These are phyloP conservation scores for Chaetura pelagica DNA, from an alignment of 2,113 vertebrate genomes.

Conservation along the genomic window DNA sequence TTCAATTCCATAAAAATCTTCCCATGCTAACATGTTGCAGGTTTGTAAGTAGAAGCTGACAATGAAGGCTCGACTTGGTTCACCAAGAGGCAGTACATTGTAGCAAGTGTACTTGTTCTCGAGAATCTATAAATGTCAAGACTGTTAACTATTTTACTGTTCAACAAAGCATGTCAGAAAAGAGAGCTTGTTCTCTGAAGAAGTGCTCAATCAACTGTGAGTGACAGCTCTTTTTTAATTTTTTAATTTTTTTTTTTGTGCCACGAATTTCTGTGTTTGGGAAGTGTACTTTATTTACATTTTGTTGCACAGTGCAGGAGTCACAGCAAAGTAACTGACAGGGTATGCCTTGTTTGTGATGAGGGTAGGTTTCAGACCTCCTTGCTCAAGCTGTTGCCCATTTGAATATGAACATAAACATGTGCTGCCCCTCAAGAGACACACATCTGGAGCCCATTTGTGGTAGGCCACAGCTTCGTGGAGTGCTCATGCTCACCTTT, in stretches of 20 bases:
- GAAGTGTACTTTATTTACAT: neutral
- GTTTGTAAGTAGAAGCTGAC: neutral
- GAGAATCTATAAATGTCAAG: constrained; percentile 6
- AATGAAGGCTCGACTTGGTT: neutral
- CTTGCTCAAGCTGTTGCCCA: neutral
- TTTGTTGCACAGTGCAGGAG: neutral
- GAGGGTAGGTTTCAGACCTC: neutral
- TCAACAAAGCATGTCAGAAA: constrained; percentile 44
- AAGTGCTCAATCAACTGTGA: constrained; percentile 3
- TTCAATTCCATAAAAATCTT: neutral
- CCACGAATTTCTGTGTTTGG: neutral
- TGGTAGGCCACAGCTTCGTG: neutral
- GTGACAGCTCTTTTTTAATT: constrained; percentile 19
- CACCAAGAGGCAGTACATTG: neutral
- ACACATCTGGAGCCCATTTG: neutral
- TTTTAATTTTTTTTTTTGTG: no score
- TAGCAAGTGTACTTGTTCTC: neutral
- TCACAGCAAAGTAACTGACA: neutral
- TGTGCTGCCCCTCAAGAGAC: neutral
- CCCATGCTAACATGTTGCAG: fast-evolving
- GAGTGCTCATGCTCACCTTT: neutral
- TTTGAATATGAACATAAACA: neutral
- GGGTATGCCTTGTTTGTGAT: neutral
- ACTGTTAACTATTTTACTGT: constrained; percentile 30
- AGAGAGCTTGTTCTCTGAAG: neutral